These are phyloP conservation scores for Ahaetulla prasina DNA, from an alignment of 2,113 vertebrate species.

Conservation along the genomic window DNA sequence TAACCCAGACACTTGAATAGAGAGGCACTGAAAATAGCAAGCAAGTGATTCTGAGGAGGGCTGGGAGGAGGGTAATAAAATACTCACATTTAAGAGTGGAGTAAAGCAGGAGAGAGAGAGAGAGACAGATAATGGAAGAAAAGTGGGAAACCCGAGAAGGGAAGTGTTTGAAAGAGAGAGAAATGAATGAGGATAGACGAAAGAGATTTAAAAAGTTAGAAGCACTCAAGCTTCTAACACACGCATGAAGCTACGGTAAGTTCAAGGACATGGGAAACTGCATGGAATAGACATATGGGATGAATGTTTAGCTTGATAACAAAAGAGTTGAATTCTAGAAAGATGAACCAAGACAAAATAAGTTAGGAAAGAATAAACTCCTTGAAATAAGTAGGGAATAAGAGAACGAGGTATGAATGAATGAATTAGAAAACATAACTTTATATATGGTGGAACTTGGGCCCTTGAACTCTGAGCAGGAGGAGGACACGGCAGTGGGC, in stretches of 20 bases:
- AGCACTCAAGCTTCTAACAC: not conserved
- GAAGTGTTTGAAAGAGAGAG: not conserved
- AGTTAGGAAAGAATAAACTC: not conserved
- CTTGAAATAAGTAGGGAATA: not conserved
- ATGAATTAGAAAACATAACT: not conserved
- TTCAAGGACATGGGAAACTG: not conserved
- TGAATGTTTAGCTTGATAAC: not conserved
- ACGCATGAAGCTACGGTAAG: not conserved
- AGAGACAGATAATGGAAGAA: not conserved
- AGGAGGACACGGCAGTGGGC: not conserved
- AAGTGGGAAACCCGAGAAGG: not conserved
- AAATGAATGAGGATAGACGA: not conserved
- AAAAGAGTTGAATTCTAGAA: not conserved
- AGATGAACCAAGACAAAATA: not conserved
- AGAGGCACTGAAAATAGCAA: not conserved
- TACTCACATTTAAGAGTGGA: not conserved
- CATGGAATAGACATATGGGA: not conserved
- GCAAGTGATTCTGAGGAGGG: not conserved
- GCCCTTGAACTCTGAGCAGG: not conserved
- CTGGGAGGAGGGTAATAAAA: not conserved
- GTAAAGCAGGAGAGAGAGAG: not conserved
- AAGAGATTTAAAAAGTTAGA: not conserved
- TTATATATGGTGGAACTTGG: not conserved
- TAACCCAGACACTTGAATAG: not conserved
- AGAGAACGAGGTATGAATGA: not conserved